Percentiles rank a stretch among this genome's conserved stretches.
Evolutionary conservation across 2,113 vertebrate genomes (phyloP).

Genomic region (Hemicordylus capensis): DNA sequence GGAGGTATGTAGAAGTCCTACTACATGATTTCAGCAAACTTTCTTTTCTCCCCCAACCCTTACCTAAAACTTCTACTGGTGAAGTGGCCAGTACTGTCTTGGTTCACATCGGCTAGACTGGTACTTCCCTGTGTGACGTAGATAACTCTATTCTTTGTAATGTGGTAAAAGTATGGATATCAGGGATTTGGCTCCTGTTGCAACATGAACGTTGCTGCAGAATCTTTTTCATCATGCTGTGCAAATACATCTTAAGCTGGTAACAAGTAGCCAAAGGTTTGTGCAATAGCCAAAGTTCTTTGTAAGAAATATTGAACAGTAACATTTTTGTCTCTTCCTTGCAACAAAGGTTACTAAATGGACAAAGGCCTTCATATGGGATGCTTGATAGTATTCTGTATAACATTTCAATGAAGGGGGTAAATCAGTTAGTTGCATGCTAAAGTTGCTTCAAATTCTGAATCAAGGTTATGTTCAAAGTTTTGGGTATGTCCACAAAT

Average conservation of each 20-base stretch:
- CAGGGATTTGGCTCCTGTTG: not conserved
- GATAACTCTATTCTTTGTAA: not conserved
- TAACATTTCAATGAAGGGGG: no score
- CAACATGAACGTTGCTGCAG: not conserved
- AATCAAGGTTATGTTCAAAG: not conserved
- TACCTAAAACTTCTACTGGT: not conserved
- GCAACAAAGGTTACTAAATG: no score
- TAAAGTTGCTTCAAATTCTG: not conserved
- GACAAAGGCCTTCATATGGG: not conserved
- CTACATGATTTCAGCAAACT: not conserved
- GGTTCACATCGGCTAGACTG: not conserved
- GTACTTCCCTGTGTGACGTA: not conserved
- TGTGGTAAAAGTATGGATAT: no score
- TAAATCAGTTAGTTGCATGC: not conserved
- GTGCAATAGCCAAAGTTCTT: not conserved
- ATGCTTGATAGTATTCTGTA: not conserved
- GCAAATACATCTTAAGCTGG: not conserved
- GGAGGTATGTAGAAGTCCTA: constrained; percentile 72
- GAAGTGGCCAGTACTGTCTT: not conserved
- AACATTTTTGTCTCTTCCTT: no score
- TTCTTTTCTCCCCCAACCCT: constrained; percentile 9
- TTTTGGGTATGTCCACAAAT: not conserved
- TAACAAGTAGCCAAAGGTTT: not conserved
- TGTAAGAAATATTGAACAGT: not conserved
- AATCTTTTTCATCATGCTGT: not conserved